phyloP scores from a whole-genome alignment of 1,140 invertebrate species.

The Pseudomyrmex dendroicus region DNA sequence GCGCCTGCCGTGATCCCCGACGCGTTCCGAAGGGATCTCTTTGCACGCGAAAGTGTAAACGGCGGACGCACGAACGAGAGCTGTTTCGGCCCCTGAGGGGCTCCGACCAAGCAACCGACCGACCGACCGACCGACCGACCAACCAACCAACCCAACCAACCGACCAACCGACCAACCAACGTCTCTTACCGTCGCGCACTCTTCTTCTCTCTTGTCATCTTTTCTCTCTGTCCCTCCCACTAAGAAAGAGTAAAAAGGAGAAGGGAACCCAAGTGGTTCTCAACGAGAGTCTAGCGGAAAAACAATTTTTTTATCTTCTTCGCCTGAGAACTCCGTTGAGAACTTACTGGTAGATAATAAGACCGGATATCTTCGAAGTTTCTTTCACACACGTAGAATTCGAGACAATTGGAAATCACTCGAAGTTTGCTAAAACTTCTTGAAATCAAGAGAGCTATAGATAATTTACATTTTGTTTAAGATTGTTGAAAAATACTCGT shows the following conservation, averaged over 20 bases:
- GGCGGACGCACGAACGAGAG: conserved; percentile 72
- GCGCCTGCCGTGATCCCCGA: conserved; percentile 61
- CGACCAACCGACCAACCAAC: conserved; percentile 60
- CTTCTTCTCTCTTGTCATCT: conserved; percentile 55
- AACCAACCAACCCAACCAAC: conserved; percentile 47
- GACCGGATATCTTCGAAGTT: background rate
- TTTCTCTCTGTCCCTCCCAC: conserved; percentile 58
- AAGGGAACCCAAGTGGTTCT: conserved; percentile 70
- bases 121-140: conserved; percentile 58
- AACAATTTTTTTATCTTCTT: conserved; percentile 18
- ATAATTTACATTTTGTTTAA: background rate
- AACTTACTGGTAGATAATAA: background rate
- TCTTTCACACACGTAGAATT: background rate
- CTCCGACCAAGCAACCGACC: conserved; percentile 61
- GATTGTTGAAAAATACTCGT: background rate
- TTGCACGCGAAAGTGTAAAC: conserved; percentile 80
- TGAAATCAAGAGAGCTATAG: too few relatives aligned
- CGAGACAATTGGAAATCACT: too few relatives aligned
- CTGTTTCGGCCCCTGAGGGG: conserved; percentile 26
- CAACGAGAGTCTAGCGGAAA: conserved; percentile 52
- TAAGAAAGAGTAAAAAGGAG: conserved; percentile 61
- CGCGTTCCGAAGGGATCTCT: conserved; percentile 52
- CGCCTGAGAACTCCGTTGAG: background rate
- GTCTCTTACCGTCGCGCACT: background rate
- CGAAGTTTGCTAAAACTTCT: too few relatives aligned